Evolutionary conservation across 2,888 invertebrate species (phyloP), one percentile per base, ranked within the genome.

Genomic region (Erpobdella octoculata): DNA sequence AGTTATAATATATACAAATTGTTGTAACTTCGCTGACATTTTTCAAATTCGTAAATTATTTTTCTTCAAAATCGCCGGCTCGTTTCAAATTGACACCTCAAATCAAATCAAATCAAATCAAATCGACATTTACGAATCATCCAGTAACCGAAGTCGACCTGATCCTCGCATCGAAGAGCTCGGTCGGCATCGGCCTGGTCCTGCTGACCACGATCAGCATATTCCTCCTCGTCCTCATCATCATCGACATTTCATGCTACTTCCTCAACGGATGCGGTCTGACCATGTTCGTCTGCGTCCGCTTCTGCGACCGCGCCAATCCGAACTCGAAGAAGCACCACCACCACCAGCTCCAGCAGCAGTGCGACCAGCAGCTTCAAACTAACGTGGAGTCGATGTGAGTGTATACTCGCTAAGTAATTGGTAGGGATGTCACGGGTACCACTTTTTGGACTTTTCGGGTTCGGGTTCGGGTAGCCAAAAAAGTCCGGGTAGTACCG

Each of bases 201-300:
- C 89, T 93, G 78, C 91, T 91, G 75, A 88, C 93, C 78, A 91
- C 93, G 38, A 86, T 93, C 73, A 90, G 89, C 58, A 85, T 91
- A 76, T 87, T 93, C 75, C 86, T 93, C 74, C 85, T 94, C 78
- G 86, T 94, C 76, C 82, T 88, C 74, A 80, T 88, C 77, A 80
- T 88, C 76, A 88, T 94, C 78, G 95, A 96, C 81, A 86, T 93
- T 9, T 87, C 91, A 48, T 92, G 93, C 81, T 90, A 89, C 82
- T 86, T 88, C 85, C 84, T 86, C 74, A 87, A 87, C 78, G 85
- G 86, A 78, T 86, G 87, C 75, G 85, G 85, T 38, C 76, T 85
- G 21, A 76, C 84, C 37, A 81, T 81, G 79, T 81, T 81, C 72
- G 76, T 84, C 66, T 75, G 77, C 48, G 73, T 75, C 21, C 62